A percentile compares a stretch with the other conserved stretches of the same genome.
Conservation (phyloP, 2,888 invertebrate genomes). For the Phengaris arion region DNA sequence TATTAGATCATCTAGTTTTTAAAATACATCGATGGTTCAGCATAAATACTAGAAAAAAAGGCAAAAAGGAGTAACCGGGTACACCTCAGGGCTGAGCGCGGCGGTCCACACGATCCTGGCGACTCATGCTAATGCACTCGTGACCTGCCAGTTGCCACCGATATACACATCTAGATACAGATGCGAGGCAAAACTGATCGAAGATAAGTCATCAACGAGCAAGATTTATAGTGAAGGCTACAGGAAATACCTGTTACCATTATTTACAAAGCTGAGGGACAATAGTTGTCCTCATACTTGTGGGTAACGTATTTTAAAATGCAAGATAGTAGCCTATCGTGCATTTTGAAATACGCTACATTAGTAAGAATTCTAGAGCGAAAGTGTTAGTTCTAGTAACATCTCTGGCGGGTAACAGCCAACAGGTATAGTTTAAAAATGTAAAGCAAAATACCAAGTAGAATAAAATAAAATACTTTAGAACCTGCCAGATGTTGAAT, state of each 20-base stretch:
- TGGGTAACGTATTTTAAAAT: neutral
- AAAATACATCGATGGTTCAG: neutral
- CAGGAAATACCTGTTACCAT: neutral
- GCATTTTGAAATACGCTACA: too few relatives aligned
- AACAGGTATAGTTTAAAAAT: neutral
- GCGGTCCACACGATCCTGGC: conserved; percentile 49
- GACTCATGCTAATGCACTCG: conserved; percentile 55
- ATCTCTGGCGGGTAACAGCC: neutral
- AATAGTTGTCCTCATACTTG: too few relatives aligned
- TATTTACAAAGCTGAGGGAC: neutral
- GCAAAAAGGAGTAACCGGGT: conserved; percentile 1
- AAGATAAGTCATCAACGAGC: conserved; percentile 30
- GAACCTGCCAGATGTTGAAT: too few relatives aligned
- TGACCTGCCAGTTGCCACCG: conserved; percentile 48
- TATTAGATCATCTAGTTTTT: conserved; percentile 3
- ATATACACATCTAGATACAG: conserved; percentile 33
- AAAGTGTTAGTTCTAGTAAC: neutral
- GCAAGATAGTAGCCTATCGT: neutral
- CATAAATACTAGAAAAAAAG: conserved; percentile 1
- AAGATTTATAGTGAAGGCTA: conserved; percentile 21
- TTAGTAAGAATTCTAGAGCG: neutral
- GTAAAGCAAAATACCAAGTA: too few relatives aligned
- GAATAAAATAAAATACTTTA: too few relatives aligned
- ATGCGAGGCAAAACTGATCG: conserved; percentile 39
- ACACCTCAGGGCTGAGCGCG: neutral